Base-by-base conservation (phyloP, 2,113 vertebrate species). In the Pollachius pollachius region DNA sequence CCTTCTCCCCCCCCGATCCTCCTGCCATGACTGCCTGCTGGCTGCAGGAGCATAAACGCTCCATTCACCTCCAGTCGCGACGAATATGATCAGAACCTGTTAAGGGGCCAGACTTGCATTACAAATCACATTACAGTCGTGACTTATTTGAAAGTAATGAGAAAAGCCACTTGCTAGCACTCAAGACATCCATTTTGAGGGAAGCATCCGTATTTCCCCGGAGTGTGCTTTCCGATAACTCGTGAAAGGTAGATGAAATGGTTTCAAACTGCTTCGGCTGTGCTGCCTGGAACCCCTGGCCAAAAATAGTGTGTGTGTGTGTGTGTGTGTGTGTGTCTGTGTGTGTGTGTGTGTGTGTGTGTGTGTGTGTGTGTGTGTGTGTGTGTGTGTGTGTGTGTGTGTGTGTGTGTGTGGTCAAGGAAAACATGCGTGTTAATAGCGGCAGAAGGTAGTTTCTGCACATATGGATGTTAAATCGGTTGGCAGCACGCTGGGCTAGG, bases 41-140 rank as follows among this genome's bases (percentile, higher is more conserved):
- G 57, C 57, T 62, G 57, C 23, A 41, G 74, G 71, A 52, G 64
- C 68, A 27, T 58, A 59, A 78, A 80, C 11, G 73, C 54, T 76
- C 73, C 64, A 80, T 83, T 81, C 77, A 71, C 79, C 75, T 78
- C 52, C 52, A 82, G 54, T n/a, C 54, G 37, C 4, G 15, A 48
- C 66, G 37, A 21, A 0, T 70, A 23, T 37, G 59, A 73, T 68
- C n/a, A 19, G 18, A 5, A 25, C 17, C 34, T 17, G 65, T 41
- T 48, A 57, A 62, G 75, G 69, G 65, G 54, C 62, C 48, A 61
- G 74, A 13, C 25, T 21, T 41, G 58, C 34, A 58, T 67, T 66
- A 64, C 62, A 69, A 71, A 73, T 65, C 64, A 3, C 54, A 62
- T 64, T 72, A 71, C 27, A 59, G 62, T 52, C 18, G n/a, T n/a